A percentile compares a stretch with the other conserved stretches of the same genome.
phyloP scores from a whole-genome alignment of 2,113 vertebrate genomes.

The Pholis gunnellus region DNA sequence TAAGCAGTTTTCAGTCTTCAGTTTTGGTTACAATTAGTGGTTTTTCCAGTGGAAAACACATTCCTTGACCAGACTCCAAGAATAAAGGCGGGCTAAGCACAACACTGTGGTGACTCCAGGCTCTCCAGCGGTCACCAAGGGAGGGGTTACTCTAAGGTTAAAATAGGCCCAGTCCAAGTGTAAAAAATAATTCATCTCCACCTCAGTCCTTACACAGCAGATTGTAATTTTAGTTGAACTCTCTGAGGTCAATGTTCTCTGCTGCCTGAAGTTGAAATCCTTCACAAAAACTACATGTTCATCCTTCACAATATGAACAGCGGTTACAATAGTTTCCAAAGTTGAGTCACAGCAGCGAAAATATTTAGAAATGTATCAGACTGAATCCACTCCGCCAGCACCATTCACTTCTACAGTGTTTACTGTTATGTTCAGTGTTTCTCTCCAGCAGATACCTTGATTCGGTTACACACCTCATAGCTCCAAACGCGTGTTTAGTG shows the following conservation, averaged over 20 bases:
- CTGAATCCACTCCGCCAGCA: neutral
- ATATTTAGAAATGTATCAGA: neutral
- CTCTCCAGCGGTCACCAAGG: constrained; percentile 61
- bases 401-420: neutral
- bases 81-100: constrained; percentile 60
- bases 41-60: constrained; percentile 77
- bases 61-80: constrained; percentile 70
- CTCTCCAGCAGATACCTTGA: neutral
- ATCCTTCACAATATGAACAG: neutral
- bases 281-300: neutral
- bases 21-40: constrained; percentile 78
- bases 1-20: constrained; percentile 64
- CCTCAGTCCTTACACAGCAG: constrained; percentile 11
- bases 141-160: constrained; percentile 75
- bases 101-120: constrained; percentile 66
- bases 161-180: constrained; percentile 67
- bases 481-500: constrained; percentile 8
- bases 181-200: constrained; percentile 45
- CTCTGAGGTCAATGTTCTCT: neutral
- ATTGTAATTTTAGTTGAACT: neutral
- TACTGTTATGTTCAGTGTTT: neutral
- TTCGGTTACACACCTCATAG: constrained; percentile 2
- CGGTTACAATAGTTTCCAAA: neutral
- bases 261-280: constrained; percentile 6
- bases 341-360: neutral